phyloP scores from a whole-genome alignment of 2,113 vertebrate species.

The Microcebus jonahi region DNA sequence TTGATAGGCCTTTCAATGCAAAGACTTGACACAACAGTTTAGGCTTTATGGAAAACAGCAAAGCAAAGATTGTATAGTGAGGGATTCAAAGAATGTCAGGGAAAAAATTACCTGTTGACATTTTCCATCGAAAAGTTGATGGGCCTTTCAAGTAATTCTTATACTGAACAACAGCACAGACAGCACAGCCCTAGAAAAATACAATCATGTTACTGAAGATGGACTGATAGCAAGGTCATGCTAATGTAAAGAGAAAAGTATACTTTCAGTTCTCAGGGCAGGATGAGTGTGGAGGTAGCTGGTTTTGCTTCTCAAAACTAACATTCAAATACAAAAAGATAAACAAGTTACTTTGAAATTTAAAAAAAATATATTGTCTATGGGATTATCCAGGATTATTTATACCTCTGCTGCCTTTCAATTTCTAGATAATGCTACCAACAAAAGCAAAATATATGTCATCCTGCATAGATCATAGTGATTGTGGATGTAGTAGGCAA shows the following conservation, averaged over 20 bases:
- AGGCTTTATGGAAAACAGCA: background rate
- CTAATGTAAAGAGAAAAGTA: background rate
- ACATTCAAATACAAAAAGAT: background rate
- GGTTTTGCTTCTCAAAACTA: background rate
- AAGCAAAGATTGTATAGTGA: background rate
- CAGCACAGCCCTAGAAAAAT: background rate
- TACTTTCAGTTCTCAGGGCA: background rate
- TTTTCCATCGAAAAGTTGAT: background rate
- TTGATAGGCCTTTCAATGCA: background rate
- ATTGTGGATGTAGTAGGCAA: background rate
- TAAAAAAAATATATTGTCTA: background rate
- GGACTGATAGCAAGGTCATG: background rate
- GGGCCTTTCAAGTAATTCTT: background rate
- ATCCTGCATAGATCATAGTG: slow-evolving; percentile 1
- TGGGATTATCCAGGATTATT: background rate
- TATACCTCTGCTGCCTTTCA: background rate
- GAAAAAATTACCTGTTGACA: background rate
- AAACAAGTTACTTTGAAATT: background rate
- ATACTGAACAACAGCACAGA: background rate
- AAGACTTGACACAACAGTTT: background rate
- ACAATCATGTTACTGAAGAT: background rate
- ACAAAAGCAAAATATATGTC: background rate
- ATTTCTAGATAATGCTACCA: background rate
- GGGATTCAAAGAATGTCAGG: background rate
- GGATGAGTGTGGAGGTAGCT: background rate